Evolutionary conservation across 2,113 vertebrate genomes (phyloP), one percentile per base, ranked within the genome.

Genomic region (Monarcha castaneiventris): DNA sequence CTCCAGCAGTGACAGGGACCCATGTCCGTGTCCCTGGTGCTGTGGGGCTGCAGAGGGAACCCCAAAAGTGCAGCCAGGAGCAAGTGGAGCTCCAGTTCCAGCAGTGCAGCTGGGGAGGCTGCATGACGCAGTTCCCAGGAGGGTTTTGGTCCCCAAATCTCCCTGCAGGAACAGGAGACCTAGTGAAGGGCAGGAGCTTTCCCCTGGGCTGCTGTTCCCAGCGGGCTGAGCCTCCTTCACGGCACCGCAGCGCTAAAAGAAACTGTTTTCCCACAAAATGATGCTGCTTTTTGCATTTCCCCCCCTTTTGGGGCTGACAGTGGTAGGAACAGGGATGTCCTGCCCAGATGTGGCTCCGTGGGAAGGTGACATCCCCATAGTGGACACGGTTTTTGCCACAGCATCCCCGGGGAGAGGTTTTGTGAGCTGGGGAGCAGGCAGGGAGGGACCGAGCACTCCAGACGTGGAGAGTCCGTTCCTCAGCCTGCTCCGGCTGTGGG

Each of bases 11-110:
- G 58, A 18, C 48, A 44, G 62, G 48, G 71, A 51, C 71, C 27
- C 0, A 0, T 54, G 48, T 49, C 29, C 0, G 0, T 23, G n/a
- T 30, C 37, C 48, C 61, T 14, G 0, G 12, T 2, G 29, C 62
- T 49, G 62, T 3, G 12, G 63, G 51, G 51, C 41, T 67, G 44
- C 52, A 14, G 63, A 18, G 16, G 22, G 16, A 20, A n/a, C 52
- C 59, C 66, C 7, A 22, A 33, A 1, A 14, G 48, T 7, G 16
- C 8, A 8, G 58, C 26, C 33, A 16, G 29, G 54, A 67, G 63
- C 41, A 15, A 58, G 37, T 21, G 15, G 66, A 78, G 66, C 82
- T 56, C 58, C 13, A 6, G 46, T 41, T 79, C 26, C 78, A 64
- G 64, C 71, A 35, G 25, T 0, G 1, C n/a, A 75, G 67, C 13